Evolutionary conservation across 2,113 vertebrate species (phyloP), one percentile per base, ranked within the genome.

Genomic region (Mystacornis crossleyi): DNA sequence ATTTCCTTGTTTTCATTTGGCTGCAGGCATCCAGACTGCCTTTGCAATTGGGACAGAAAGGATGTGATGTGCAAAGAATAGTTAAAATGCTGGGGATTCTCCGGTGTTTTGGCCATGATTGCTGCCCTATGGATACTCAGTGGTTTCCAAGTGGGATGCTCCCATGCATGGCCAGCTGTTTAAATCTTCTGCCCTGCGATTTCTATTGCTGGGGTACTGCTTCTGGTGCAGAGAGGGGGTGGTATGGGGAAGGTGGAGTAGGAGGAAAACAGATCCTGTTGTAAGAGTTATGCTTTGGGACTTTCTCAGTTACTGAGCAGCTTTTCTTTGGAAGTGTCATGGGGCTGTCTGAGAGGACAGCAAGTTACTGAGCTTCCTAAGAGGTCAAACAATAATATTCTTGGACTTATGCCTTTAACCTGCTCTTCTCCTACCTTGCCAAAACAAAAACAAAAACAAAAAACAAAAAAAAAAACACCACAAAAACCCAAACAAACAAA

Each of bases 1-100:
- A 96, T 96, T 96, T 94, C 29, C 81, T 51, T 92, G 78, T 92
- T 92, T 94, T 71, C 38, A 18, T 94, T 95, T 84, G 72, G 34
- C 89, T 79, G 82, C 57, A 85, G 85, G 43, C 57, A 81, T 54
- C 62, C 80, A 92, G 74, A 31, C 83, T 93, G 83, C 78, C 72
- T 93, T 93, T 91, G 85, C 94, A 89, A 14, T 34, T 72, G 82
- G 75, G 61, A 72, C 78, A 93, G 69, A 85, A 83, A 73, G 36
- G 55, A 84, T 81, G 43, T n/a, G 38, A 69, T 69, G 65, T 90
- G 58, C 43, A 69, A 71, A 81, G 72, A 90, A 40, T n/a, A 69
- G 74, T 86, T 77, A 62, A 84, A 86, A 55, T 67, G 50, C 60
- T 62, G 74, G 33, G 57, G 54, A 29, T 60, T 55, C 73, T 95